Evolutionary conservation across 2,797 vertebrate species (phyloP), one percentile per base, ranked within the genome.

Genomic region (Balearica regulorum): DNA sequence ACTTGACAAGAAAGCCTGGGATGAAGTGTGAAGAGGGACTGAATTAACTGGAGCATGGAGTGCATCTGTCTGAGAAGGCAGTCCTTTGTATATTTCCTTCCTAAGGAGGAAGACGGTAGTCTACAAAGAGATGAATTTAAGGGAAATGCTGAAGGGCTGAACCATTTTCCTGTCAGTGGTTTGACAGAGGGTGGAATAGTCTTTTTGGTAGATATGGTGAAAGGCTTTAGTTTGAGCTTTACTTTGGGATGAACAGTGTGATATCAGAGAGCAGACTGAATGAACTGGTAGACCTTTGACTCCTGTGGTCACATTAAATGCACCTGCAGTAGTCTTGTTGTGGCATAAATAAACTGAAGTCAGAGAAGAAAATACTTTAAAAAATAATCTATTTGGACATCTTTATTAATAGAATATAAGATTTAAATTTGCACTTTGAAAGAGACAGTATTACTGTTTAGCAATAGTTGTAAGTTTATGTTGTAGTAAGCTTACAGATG

Each of bases 71-170:
- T 37, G 46, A 35, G 13, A 58, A 75, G 31, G 28, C 64, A 61
- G 4, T 39, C 6, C 6, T 51, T 37, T 18, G 18, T 28, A 5
- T 6, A 0, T n/a, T 7, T 37, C 37, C 9, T 37, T 37, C 37
- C 9, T 15, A 3, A 48, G 49, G 18, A 61, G 31, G 15, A 73
- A 24, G n/a, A 60, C 51, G 9, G 31, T 26, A 3, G 35, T 37
- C 4, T 18, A 0, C 0, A 0, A 60, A 17, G 37, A 43, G 35
- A 11, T 43, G 16, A 49, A 62, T 58, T 71, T 33, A 46, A 46
- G 24, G 46, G 49, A 26, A 22, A 6, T 26, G 53, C 35, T 54
- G 53, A 54, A 49, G 7, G 33, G 11, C 48, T 21, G 58, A 55
- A n/a, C 7, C 43, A 8, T 80, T 76, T 75, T 64, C 29, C 9